phyloP scores from a whole-genome alignment of 2,113 vertebrate species.

The Antechinus flavipes region DNA sequence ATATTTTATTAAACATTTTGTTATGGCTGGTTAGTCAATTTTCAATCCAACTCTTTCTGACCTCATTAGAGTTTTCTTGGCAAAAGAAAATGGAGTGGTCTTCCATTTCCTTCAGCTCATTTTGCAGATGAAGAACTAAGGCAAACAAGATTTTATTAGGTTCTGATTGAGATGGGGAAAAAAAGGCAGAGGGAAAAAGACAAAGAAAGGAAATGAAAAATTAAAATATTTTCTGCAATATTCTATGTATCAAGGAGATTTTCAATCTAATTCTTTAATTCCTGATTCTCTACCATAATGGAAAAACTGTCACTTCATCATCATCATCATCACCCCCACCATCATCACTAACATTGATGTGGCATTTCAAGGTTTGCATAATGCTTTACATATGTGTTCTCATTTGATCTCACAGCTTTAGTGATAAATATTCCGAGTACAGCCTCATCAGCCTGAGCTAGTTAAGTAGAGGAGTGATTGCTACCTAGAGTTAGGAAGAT shows the following conservation, averaged over 20 bases:
- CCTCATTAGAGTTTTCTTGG: too few relatives aligned
- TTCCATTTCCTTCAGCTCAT: too few relatives aligned
- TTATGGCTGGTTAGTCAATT: too few relatives aligned
- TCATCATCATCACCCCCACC: too few relatives aligned
- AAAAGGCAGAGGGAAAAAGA: neutral
- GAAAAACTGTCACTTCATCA: neutral
- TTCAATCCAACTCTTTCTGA: too few relatives aligned
- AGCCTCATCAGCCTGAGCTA: neutral
- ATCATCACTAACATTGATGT: neutral
- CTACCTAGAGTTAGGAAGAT: neutral
- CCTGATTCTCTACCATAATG: neutral
- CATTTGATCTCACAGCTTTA: neutral
- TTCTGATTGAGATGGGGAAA: neutral
- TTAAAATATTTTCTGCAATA: neutral
- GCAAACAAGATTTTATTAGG: neutral
- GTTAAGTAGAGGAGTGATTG: neutral
- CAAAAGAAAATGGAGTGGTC: too few relatives aligned
- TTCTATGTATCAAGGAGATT: neutral
- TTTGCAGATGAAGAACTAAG: too few relatives aligned
- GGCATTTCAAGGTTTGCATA: neutral
- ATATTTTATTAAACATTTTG: neutral
- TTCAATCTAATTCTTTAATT: neutral
- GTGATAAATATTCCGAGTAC: neutral
- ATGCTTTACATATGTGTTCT: neutral
- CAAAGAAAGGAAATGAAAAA: neutral